A percentile compares a stretch with the other conserved stretches of the same genome.
Evolutionary conservation across 2,888 invertebrate species (phyloP).

Genomic region (Andricus quercusramuli): DNA sequence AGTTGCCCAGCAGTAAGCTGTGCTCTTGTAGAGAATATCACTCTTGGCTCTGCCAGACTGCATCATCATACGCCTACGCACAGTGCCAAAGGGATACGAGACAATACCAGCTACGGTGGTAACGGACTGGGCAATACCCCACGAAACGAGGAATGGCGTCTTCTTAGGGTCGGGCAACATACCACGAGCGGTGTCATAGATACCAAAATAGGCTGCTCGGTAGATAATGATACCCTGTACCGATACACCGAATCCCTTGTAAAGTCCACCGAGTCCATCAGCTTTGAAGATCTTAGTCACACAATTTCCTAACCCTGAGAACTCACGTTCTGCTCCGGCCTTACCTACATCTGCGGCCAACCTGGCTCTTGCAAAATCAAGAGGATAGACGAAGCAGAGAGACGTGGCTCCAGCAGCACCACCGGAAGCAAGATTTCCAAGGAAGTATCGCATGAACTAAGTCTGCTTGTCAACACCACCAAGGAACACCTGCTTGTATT

Average conservation of each 20-base stretch:
- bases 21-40: constrained; percentile 86
- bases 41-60: constrained; percentile 84
- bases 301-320: constrained; percentile 94
- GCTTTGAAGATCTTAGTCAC: constrained; percentile 91
- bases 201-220: constrained; percentile 96
- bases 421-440: constrained; percentile 88
- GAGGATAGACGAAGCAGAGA: constrained; percentile 87
- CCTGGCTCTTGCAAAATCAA: constrained; percentile 88
- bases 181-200: constrained; percentile 97
- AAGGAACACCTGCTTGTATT: constrained; percentile 86
- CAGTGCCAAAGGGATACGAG: constrained; percentile 89
- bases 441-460: constrained; percentile 86
- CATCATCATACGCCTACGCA: constrained; percentile 90
- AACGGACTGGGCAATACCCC: constrained; percentile 93
- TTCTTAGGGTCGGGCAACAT: constrained; percentile 96
- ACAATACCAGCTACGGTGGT: constrained; percentile 87
- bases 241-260: constrained; percentile 96
- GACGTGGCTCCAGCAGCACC: constrained; percentile 90
- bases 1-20: constrained; percentile 86
- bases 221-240: constrained; percentile 98
- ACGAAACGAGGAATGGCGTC: constrained; percentile 94
- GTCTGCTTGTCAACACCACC: constrained; percentile 87
- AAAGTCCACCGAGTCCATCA: constrained; percentile 92
- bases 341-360: constrained; percentile 93
- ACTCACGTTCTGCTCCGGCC: constrained; percentile 89